A percentile compares a stretch with the other conserved stretches of the same genome.
Conservation (phyloP, 1,140 invertebrate species). For the Aphelenchoides fujianensis region DNA sequence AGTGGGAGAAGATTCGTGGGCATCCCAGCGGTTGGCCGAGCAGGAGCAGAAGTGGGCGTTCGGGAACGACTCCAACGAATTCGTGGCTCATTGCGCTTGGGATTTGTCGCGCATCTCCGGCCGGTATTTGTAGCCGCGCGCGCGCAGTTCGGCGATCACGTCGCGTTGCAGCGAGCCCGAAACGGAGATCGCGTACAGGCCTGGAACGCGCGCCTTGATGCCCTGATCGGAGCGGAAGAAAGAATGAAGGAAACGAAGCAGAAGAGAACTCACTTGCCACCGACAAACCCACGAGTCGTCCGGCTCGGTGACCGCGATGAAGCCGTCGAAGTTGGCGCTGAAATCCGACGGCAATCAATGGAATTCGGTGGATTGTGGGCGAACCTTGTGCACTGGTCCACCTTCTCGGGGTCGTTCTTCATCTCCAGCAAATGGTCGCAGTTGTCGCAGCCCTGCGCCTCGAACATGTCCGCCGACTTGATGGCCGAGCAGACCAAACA, state of each 20-base stretch:
- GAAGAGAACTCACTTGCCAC: constrained; percentile 3
- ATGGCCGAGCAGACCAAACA: constrained; percentile 17
- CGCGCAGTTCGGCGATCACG: background rate
- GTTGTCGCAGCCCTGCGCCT: constrained; percentile 18
- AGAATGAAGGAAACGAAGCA: background rate
- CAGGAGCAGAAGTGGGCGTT: no score
- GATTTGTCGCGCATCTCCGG: constrained; percentile 20
- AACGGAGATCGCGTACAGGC: constrained; percentile 9
- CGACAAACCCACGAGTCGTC: background rate
- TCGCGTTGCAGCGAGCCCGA: constrained; percentile 7
- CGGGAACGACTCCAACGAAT: no score
- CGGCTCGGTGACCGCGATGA: constrained; percentile 17
- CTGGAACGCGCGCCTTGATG: background rate
- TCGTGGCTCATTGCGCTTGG: background rate
- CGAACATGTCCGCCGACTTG: constrained; percentile 7
- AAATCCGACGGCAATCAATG: no score
- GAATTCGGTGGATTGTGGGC: no score
- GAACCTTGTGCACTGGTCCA: constrained; percentile 19
- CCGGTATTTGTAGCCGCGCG: constrained; percentile 4
- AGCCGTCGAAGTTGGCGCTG: constrained; percentile 20
- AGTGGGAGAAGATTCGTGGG: no score
- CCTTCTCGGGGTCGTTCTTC: constrained; percentile 3
- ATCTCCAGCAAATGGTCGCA: constrained; percentile 9
- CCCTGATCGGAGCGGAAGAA: constrained; percentile 6
- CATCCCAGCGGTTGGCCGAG: no score